Percentiles rank a stretch among this genome's conserved stretches.
These are phyloP conservation scores for Lysandra coridon DNA, from an alignment of 2,888 invertebrate species.

Conservation along the genomic window DNA sequence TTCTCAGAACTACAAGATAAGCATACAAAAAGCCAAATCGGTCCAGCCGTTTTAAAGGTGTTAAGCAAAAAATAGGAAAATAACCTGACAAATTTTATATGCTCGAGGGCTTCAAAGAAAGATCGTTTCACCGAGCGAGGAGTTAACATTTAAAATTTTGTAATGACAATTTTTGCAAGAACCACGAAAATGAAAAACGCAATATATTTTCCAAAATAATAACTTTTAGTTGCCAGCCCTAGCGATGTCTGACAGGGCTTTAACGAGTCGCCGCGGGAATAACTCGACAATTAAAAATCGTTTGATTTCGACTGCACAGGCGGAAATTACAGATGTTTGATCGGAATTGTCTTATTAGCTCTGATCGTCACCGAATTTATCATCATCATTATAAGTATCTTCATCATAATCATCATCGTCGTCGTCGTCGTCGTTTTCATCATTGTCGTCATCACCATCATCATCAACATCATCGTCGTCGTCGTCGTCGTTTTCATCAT, in stretches of 20 bases:
- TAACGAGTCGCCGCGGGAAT: slow-evolving; percentile 5
- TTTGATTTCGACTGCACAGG: slow-evolving; percentile 8
- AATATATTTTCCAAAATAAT: no score
- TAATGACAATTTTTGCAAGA: no score
- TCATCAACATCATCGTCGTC: background rate
- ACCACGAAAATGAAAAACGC: no score
- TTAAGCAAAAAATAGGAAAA: no score
- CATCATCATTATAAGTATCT: background rate
- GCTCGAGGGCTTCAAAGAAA: no score
- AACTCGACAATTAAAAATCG: slow-evolving; percentile 1
- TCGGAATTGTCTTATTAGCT: background rate
- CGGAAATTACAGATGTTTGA: background rate
- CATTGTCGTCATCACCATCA: background rate
- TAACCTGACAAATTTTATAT: no score
- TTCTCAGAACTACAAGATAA: no score
- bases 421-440: background rate
- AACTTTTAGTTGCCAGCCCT: background rate
- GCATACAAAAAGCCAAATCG: no score
- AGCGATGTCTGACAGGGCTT: slow-evolving; percentile 2
- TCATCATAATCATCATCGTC: background rate
- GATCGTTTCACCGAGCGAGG: no score
- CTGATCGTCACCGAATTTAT: background rate
- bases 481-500: no score
- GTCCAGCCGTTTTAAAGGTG: no score
- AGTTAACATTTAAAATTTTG: no score